Evolutionary conservation across 2,888 invertebrate genomes (phyloP).

Genomic region (Aelia acuminata): DNA sequence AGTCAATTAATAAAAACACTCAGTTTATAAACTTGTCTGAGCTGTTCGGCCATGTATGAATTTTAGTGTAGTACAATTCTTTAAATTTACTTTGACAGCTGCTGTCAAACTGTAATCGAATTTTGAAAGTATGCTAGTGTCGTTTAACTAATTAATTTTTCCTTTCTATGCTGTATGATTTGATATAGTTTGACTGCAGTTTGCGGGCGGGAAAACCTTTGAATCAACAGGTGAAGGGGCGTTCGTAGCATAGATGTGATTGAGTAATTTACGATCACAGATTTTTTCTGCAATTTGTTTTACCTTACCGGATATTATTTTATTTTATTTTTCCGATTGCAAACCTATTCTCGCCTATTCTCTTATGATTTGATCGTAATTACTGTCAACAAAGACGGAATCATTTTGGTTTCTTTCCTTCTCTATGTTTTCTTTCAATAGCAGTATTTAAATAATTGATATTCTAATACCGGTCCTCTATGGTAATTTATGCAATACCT

Average conservation of each 20-base stretch:
- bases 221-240: conserved; percentile 46
- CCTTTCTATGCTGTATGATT: not conserved
- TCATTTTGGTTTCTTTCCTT: not conserved
- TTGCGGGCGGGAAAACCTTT: conserved; percentile 46
- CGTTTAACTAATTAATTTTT: not conserved
- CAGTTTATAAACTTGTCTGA: not conserved
- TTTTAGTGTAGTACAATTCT: not conserved
- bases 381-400: not conserved
- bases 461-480: not conserved
- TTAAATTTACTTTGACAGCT: conserved; percentile 25
- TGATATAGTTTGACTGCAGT: not conserved
- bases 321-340: not conserved
- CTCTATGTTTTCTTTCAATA: not conserved
- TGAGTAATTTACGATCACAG: not conserved
- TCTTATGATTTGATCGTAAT: not conserved
- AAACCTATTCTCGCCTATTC: not conserved
- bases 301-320: too few relatives aligned
- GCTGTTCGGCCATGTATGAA: not conserved
- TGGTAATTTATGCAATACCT: not conserved
- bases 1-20: not conserved
- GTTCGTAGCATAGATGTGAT: conserved; percentile 30
- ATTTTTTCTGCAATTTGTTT: not conserved
- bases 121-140: not conserved
- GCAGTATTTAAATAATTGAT: not conserved
- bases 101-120: conserved; percentile 19